Conservation (phyloP, 2,797 vertebrate species). For the Florisuga fusca region DNA sequence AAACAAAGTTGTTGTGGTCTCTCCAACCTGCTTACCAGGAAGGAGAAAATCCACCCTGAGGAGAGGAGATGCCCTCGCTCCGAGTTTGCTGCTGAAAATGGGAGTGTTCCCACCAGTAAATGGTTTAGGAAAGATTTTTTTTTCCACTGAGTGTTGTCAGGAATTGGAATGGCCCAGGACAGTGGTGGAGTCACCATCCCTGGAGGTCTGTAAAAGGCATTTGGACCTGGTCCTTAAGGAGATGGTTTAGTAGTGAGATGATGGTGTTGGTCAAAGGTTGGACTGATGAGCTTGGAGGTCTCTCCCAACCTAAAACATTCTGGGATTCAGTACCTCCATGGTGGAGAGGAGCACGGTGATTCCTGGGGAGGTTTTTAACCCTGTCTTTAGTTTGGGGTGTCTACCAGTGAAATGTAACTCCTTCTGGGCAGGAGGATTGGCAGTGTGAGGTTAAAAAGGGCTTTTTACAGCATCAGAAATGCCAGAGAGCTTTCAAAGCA, state of each 20-base stretch:
- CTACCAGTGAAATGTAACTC: not conserved
- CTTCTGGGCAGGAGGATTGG: not conserved
- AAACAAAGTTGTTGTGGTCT: not conserved
- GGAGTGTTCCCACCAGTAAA: rapidly evolving
- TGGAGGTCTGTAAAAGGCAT: too few species aligned
- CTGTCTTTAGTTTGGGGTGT: not conserved
- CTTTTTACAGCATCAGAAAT: not conserved
- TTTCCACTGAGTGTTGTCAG: too few species aligned
- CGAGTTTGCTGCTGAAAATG: not conserved
- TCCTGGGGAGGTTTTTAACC: not conserved
- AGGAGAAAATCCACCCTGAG: not conserved
- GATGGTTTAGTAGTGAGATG: too few species aligned
- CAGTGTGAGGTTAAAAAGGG: not conserved
- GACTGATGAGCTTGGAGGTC: too few species aligned
- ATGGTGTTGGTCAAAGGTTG: too few species aligned
- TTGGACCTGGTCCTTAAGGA: too few species aligned
- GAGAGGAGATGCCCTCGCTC: not conserved
- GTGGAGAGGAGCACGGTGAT: rapidly evolving
- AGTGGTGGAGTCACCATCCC: too few species aligned
- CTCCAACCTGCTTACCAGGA: not conserved
- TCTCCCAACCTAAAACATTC: too few species aligned
- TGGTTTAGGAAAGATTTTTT: too few species aligned
- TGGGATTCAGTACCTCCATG: too few species aligned
- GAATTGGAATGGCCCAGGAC: too few species aligned
- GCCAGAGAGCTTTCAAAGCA: not conserved